Evolutionary conservation across 1,140 invertebrate species (phyloP).

Genomic region (Bathynomus jamesi): DNA sequence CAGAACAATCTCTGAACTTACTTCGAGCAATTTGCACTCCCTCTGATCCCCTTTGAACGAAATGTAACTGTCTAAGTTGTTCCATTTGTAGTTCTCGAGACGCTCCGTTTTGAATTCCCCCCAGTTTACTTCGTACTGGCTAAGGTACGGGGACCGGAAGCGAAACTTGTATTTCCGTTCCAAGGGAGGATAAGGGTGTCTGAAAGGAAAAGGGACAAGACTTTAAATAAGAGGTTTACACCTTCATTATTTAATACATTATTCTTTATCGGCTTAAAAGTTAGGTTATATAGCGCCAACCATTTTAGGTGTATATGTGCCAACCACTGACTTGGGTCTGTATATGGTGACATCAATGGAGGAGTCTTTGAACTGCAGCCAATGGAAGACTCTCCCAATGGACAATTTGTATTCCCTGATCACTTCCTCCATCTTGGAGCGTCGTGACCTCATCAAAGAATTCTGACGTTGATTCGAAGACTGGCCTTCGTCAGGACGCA

Average conservation of each 20-base stretch:
- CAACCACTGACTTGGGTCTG: slow-evolving; percentile 72
- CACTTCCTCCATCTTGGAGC: slow-evolving; percentile 9
- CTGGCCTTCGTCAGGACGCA: slow-evolving; percentile 42
- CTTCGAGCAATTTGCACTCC: background rate
- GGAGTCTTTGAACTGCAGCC: slow-evolving; percentile 69
- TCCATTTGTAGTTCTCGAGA: slow-evolving; percentile 95
- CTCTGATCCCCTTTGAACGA: background rate
- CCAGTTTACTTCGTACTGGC: slow-evolving; percentile 88
- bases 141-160: slow-evolving; percentile 86
- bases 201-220: slow-evolving; percentile 45
- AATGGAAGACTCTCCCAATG: slow-evolving; percentile 92
- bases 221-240: too few relatives aligned
- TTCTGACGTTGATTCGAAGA: slow-evolving; percentile 44
- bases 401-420: slow-evolving; percentile 73
- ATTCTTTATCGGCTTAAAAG: too few relatives aligned
- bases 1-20: too few relatives aligned
- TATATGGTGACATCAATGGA: slow-evolving; percentile 88
- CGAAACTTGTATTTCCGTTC: slow-evolving; percentile 83
- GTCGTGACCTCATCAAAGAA: slow-evolving; percentile 44
- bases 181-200: slow-evolving; percentile 83
- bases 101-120: slow-evolving; percentile 90
- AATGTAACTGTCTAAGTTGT: slow-evolving; percentile 94
- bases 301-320: background rate
- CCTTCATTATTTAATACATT: too few relatives aligned
- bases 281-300: too few relatives aligned